Evolutionary conservation across 2,113 vertebrate genomes (phyloP), one percentile per base, ranked within the genome.

Genomic region (Oryzias melastigma): DNA sequence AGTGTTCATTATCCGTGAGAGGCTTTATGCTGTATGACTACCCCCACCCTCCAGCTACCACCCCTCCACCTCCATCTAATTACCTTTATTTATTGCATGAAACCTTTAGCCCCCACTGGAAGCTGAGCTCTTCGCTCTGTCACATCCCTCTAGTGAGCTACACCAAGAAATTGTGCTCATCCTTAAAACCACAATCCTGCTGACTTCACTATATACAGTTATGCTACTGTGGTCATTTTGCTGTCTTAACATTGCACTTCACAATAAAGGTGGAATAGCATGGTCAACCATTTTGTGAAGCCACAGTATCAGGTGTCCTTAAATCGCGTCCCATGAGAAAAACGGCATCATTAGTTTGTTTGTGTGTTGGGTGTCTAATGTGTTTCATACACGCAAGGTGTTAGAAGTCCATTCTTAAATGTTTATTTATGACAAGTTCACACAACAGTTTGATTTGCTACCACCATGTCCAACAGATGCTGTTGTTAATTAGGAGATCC

Each of bases 171-270:
- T 66, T 43, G 68, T 51, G 64, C 7, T 71, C 25, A 27, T 27
- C 5, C 51, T 57, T 47, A 71, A 68, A 70, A 41, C 57, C 43
- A 62, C 4, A 72, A 45, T 58, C 52, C 17, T 29, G 18, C 77
- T 89, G 65, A 82, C 89, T 90, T 89, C 67, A 82, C 83, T 90
- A 83, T 82, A 78, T 70, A 83, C 85, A 88, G 92, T 88, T 78
- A 66, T 69, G 60, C 51, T 60, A 63, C 78, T 65, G 6, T 60
- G 71, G 6, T 0, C 41, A 68, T 70, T 75, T 77, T 77, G 61
- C 72, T 78, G 60, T 75, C 54, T 61, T 52, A 78, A 74, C 46
- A 67, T n/a, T 19, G 24, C 4, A 14, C 24, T 48, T 45, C 68
- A 54, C 63, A 77, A 70, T 73, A 57, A 68, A 66, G 14, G 29